A percentile compares a stretch with the other conserved stretches of the same genome.
phyloP scores from a whole-genome alignment of 37 sponge, comb jelly and placozoan genomes.

The Beroe forskalii region DNA sequence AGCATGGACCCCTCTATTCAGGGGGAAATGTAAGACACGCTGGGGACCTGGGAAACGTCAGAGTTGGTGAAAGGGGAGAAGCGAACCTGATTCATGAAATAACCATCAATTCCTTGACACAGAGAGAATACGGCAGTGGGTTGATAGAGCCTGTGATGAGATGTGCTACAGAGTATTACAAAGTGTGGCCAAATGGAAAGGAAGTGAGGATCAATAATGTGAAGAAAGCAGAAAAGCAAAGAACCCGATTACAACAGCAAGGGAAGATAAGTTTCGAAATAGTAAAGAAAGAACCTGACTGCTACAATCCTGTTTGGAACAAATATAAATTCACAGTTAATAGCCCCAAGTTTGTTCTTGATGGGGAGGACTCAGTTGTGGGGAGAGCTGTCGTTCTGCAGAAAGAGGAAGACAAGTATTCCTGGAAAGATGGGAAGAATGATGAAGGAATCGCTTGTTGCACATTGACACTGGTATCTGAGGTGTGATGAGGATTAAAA shows the following conservation, averaged over 20 bases:
- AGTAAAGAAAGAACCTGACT: neutral
- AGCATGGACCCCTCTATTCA: neutral
- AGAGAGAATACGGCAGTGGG: no score
- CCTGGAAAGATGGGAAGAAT: neutral
- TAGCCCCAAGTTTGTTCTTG: neutral
- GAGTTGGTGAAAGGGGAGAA: neutral
- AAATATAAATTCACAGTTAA: neutral
- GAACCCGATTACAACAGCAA: neutral
- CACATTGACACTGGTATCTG: no score
- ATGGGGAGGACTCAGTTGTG: neutral
- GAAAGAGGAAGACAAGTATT: neutral
- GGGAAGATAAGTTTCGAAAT: neutral
- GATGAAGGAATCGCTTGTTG: neutral
- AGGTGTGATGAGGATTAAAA: no score
- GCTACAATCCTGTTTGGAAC: neutral
- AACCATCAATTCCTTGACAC: neutral
- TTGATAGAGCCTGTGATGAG: neutral
- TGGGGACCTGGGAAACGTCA: neutral
- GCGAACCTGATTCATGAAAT: neutral
- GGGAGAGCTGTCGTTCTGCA: slow-evolving; percentile 14
- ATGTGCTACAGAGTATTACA: neutral
- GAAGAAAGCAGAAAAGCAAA: neutral
- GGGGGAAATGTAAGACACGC: neutral
- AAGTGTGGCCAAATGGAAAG: neutral
- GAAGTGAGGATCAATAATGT: neutral